These are phyloP conservation scores for Anguilla anguilla DNA, from an alignment of 2,797 vertebrate genomes.

Conservation along the genomic window DNA sequence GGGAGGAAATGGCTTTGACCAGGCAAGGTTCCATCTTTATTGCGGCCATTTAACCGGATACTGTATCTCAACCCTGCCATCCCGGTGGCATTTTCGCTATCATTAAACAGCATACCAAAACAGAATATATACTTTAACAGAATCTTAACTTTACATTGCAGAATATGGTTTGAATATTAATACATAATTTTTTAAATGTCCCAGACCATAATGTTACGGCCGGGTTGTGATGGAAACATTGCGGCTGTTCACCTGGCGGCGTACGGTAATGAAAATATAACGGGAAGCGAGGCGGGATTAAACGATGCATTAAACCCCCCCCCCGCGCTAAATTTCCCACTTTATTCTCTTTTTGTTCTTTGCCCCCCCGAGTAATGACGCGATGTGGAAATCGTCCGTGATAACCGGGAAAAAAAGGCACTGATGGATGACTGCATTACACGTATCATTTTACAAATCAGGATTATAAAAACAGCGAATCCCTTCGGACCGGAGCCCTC, in stretches of 20 bases:
- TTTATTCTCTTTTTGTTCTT: background rate
- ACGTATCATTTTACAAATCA: constrained; percentile 14
- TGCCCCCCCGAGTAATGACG: background rate
- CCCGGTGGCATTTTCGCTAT: background rate
- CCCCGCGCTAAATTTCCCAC: background rate
- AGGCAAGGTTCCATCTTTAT: background rate
- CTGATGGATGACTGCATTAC: background rate
- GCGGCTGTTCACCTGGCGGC: background rate
- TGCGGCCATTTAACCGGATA: background rate
- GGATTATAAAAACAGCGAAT: constrained; percentile 14
- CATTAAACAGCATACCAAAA: background rate
- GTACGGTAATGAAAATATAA: background rate
- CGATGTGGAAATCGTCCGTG: background rate
- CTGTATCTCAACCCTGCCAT: background rate
- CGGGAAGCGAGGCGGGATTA: background rate
- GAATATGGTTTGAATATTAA: background rate
- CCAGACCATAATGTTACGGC: background rate
- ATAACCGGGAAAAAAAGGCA: background rate
- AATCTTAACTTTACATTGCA: background rate
- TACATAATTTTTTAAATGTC: background rate
- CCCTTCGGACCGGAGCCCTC: background rate
- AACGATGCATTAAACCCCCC: background rate
- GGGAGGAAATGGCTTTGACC: background rate
- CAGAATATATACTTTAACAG: background rate
- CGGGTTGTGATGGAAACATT: background rate